These are phyloP conservation scores for Drosophila planitibia DNA, from an alignment of 2,888 invertebrate species.

Conservation along the genomic window DNA sequence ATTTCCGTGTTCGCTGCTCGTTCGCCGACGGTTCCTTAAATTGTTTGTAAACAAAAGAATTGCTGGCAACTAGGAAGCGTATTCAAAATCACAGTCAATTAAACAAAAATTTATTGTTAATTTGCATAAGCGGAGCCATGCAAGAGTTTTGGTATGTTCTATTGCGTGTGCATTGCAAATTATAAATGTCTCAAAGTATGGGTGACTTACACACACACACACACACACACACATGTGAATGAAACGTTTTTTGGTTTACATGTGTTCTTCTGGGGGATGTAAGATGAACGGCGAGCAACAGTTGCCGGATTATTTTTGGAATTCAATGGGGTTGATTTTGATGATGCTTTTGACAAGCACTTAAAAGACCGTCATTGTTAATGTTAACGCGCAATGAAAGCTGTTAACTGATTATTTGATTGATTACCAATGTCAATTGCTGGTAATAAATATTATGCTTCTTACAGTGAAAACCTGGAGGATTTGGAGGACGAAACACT, in stretches of 20 bases:
- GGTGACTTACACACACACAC: slow-evolving; percentile 18
- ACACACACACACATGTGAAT: slow-evolving; percentile 6
- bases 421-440: neutral
- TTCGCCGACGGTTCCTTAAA: slow-evolving; percentile 12
- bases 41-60: slow-evolving; percentile 61
- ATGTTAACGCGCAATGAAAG: neutral
- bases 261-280: slow-evolving; percentile 30
- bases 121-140: slow-evolving; percentile 26
- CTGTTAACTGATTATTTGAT: neutral
- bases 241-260: slow-evolving; percentile 13
- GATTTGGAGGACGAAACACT: slow-evolving; percentile 89
- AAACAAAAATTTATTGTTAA: neutral
- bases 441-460: neutral
- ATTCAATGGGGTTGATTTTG: slow-evolving; percentile 45
- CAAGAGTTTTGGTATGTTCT: slow-evolving; percentile 67
- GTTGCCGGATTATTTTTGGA: slow-evolving; percentile 57
- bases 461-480: slow-evolving; percentile 76
- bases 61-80: neutral
- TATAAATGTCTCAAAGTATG: slow-evolving; percentile 36
- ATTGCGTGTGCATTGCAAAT: slow-evolving; percentile 31
- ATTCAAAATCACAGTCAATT: neutral
- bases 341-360: neutral
- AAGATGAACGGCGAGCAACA: slow-evolving; percentile 57
- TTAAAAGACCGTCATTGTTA: neutral
- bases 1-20: slow-evolving; percentile 28